Evolutionary conservation across 1,140 invertebrate species (phyloP).

Genomic region (Chionoecetes opilio): DNA sequence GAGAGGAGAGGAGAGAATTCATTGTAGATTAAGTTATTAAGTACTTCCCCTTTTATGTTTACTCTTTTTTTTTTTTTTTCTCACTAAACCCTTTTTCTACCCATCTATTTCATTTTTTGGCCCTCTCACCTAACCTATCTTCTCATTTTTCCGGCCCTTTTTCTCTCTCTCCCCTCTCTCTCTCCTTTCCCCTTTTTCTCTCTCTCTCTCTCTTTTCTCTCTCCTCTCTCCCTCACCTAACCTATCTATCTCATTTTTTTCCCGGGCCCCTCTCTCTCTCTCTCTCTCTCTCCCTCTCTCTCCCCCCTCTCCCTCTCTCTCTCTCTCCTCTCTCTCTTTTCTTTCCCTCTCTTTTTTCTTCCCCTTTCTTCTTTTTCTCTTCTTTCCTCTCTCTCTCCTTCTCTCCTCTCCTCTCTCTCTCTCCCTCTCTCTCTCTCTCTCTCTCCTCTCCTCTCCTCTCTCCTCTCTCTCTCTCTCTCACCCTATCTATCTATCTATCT

Average conservation of each 20-base stretch:
- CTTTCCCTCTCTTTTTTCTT: too few relatives aligned
- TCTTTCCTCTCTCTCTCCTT: too few relatives aligned
- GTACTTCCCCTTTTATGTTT: too few relatives aligned
- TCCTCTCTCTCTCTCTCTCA: neutral
- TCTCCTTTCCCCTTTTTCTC: neutral
- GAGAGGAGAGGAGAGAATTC: neutral
- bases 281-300: neutral
- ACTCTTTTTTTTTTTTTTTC: neutral
- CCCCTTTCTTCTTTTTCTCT: neutral
- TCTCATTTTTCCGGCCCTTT: neutral
- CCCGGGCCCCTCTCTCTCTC: too few relatives aligned
- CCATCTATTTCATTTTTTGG: too few relatives aligned
- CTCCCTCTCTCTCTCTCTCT: conserved; percentile 30
- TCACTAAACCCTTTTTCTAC: neutral
- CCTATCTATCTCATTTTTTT: too few relatives aligned
- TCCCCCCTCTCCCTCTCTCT: neutral
- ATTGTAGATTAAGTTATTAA: too few relatives aligned
- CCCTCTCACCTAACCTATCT: too few relatives aligned
- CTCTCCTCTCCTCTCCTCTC: too few relatives aligned
- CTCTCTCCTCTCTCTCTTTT: neutral
- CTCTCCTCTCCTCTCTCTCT: neutral
- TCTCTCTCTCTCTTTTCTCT: neutral
- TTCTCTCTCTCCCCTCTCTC: neutral
- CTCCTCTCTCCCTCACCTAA: too few relatives aligned
- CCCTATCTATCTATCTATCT: neutral